A percentile compares a stretch with the other conserved stretches of the same genome.
Conservation (phyloP, 2,888 invertebrate genomes). For the Cephus pygmeus region DNA sequence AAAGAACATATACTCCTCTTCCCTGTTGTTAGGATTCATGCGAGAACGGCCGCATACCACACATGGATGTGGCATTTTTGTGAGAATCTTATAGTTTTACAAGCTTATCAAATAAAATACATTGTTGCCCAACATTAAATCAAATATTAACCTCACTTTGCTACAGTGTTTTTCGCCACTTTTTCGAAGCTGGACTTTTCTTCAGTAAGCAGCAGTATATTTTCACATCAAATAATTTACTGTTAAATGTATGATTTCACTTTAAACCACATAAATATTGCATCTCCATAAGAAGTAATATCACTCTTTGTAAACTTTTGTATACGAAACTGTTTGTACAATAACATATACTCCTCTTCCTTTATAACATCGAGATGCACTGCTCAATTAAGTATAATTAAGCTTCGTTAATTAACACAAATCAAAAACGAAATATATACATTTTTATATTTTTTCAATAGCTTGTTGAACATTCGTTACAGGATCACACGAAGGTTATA, state of each 20-base stretch:
- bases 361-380: background rate
- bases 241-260: background rate
- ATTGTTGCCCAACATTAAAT: background rate
- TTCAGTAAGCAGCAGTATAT: background rate
- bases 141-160: background rate
- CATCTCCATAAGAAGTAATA: background rate
- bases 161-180: background rate
- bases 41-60: slow-evolving; percentile 64
- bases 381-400: background rate
- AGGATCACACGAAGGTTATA: slow-evolving; percentile 8
- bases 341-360: background rate
- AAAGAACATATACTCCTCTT: slow-evolving; percentile 62
- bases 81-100: background rate
- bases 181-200: background rate
- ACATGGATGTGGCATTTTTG: slow-evolving; percentile 63
- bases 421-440: background rate
- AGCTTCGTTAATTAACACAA: background rate
- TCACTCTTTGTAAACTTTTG: background rate
- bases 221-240: background rate
- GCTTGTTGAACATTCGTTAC: background rate
- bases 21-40: slow-evolving; percentile 62
- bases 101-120: slow-evolving; percentile 15
- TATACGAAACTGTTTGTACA: background rate
- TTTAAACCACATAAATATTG: background rate
- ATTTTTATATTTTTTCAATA: background rate